Evolutionary conservation across 1,140 invertebrate species (phyloP).

Genomic region (Phymorhynchus buccinoides): DNA sequence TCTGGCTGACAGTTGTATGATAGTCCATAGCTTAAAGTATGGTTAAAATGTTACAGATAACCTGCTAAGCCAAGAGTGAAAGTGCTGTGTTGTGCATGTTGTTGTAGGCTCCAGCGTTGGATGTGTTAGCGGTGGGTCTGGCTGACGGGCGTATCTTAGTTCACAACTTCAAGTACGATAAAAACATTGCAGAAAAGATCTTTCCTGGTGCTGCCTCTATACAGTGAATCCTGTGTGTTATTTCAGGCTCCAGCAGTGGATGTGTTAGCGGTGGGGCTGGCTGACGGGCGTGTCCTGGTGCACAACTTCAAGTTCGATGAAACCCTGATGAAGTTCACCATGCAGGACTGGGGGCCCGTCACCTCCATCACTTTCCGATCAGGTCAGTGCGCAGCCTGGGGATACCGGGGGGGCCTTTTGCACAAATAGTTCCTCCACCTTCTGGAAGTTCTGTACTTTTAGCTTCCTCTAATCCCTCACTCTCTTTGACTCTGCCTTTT

Average conservation of each 20-base stretch:
- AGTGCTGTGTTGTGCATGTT: too few relatives aligned
- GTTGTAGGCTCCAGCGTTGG: slow-evolving; percentile 84
- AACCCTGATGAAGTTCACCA: slow-evolving; percentile 86
- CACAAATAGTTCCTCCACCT: too few relatives aligned
- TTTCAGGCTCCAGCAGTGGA: slow-evolving; percentile 87
- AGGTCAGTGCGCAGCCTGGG: slow-evolving; percentile 56
- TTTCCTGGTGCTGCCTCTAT: too few relatives aligned
- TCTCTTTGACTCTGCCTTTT: too few relatives aligned
- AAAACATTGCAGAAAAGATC: slow-evolving; percentile 76
- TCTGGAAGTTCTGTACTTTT: too few relatives aligned
- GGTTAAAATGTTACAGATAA: too few relatives aligned
- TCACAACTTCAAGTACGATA: slow-evolving; percentile 91
- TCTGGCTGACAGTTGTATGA: too few relatives aligned
- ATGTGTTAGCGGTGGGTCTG: slow-evolving; percentile 91
- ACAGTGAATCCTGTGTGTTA: slow-evolving; percentile 29
- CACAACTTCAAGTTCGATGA: slow-evolving; percentile 92
- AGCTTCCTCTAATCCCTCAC: too few relatives aligned
- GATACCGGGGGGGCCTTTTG: not conserved
- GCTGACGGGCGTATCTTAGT: slow-evolving; percentile 86
- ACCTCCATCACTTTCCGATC: slow-evolving; percentile 89
- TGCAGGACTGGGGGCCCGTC: slow-evolving; percentile 94
- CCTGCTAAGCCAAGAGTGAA: too few relatives aligned
- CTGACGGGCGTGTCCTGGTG: slow-evolving; percentile 86
- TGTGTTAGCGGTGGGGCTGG: slow-evolving; percentile 89
- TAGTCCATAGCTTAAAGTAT: too few relatives aligned